Conservation (phyloP, 2,113 vertebrate species). For the Sturnira hondurensis region DNA sequence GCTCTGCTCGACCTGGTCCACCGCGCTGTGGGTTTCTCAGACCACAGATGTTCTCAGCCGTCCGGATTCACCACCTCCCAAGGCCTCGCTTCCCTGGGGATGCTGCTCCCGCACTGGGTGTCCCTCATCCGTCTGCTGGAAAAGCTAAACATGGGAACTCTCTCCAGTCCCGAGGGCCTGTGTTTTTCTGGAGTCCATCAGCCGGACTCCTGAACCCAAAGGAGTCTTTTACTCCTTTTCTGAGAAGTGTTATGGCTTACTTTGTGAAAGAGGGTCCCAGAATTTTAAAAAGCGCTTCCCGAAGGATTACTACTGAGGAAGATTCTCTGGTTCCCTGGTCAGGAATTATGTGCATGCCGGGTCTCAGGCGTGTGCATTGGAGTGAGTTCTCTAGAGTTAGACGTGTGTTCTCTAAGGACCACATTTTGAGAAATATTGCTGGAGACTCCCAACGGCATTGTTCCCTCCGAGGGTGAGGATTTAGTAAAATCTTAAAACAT, state of each 20-base stretch:
- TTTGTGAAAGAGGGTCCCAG: neutral
- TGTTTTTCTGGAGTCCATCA: neutral
- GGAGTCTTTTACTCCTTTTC: neutral
- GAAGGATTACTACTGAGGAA: neutral
- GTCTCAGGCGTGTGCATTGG: neutral
- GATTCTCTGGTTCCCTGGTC: neutral
- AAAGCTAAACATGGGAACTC: neutral
- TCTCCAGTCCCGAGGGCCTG: neutral
- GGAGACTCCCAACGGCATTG: neutral
- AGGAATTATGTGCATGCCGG: neutral
- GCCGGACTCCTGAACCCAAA: neutral
- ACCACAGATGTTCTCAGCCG: neutral
- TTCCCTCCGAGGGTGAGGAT: neutral
- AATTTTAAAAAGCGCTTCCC: neutral
- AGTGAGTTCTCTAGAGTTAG: neutral
- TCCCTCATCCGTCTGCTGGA: neutral
- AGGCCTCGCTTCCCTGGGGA: neutral
- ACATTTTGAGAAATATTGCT: neutral
- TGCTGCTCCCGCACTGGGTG: rapidly evolving
- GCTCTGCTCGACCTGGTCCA: neutral
- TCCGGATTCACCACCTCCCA: too few relatives aligned
- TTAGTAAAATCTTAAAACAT: neutral
- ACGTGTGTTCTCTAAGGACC: neutral
- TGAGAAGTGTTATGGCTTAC: neutral
- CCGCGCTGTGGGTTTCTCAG: neutral